Base-by-base conservation (phyloP, 2,113 vertebrate genomes). In the Brevimyrus niger region DNA sequence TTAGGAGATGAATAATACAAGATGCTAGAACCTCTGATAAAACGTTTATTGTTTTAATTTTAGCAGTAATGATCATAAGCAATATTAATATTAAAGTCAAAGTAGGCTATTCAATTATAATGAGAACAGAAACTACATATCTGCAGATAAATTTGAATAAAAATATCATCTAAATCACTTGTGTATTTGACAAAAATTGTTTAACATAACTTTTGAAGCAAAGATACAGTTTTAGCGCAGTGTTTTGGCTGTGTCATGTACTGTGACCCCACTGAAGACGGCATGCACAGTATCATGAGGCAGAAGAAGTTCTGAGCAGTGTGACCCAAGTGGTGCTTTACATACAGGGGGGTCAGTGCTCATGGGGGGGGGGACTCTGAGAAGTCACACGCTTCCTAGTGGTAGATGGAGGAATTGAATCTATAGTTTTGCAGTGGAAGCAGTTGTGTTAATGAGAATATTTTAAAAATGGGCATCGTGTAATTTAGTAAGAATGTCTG, bases 1-100 rank as follows among this genome's bases (percentile, higher is more conserved):
- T 58, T 21, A 51, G 21, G 27, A 13, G 86, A 88, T 89, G 88
- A 87, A 44, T 90, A 51, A 48, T 89, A 51, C 65, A 88, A 73
- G 21, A 50, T 86, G 38, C 69, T 51, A 44, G 2, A 48, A 58
- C 65, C 27, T 88, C 53, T 23, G 23, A 90, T 51, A 38, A 87
- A 90, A 73, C 61, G 47, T n/a, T 85, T 44, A 4, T 15, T 27
- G 58, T 87, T 8, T 82, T 50, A 35, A 19, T 90, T 87, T 88
- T 2, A 84, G 9, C 5, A 42, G 31, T 19, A 42, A 42, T 23
- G 13, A 86, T 86, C 48, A 2, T 86, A 53, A 86, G 27, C n/a
- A 53, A 48, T 17, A 89, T 53, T 50, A 76, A 88, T 44, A 17
- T 4, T 50, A 76, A 7, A 88, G 69, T 48, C 80, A 47, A 17